Conservation (phyloP, 2,797 vertebrate species). For the Scyliorhinus canicula region DNA sequence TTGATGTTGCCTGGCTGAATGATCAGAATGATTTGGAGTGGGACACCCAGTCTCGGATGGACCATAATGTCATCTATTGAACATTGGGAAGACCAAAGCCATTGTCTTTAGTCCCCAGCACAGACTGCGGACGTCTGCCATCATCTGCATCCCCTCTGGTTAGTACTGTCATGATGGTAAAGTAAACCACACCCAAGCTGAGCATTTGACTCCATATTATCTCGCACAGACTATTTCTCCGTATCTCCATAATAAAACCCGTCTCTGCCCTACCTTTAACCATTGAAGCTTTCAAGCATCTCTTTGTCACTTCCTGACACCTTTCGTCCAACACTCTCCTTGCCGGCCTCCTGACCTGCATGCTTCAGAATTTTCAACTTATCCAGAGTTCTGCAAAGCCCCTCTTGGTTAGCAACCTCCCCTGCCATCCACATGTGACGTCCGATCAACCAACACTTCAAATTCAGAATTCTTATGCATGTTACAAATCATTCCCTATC, state of each 20-base stretch:
- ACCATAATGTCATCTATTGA: neutral
- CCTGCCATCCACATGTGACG: neutral
- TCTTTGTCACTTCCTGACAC: neutral
- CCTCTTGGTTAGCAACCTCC: neutral
- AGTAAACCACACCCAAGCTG: neutral
- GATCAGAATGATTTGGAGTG: neutral
- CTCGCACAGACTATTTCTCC: neutral
- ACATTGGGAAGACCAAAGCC: neutral
- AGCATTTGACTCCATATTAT: neutral
- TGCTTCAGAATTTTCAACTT: neutral
- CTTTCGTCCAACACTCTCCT: neutral
- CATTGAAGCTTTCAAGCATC: neutral
- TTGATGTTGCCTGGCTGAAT: neutral
- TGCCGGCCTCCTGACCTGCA: neutral
- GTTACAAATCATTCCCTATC: neutral
- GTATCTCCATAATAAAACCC: neutral
- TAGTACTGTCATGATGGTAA: neutral
- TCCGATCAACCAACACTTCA: neutral
- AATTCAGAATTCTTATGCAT: neutral
- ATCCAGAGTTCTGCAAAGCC: neutral
- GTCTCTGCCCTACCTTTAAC: neutral
- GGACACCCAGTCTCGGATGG: neutral
- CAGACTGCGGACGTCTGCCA: neutral
- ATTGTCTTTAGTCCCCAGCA: neutral
- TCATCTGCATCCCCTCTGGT: neutral